Base-by-base conservation (phyloP, 2,888 invertebrate genomes). In the Sphaeridia pumilis region DNA sequence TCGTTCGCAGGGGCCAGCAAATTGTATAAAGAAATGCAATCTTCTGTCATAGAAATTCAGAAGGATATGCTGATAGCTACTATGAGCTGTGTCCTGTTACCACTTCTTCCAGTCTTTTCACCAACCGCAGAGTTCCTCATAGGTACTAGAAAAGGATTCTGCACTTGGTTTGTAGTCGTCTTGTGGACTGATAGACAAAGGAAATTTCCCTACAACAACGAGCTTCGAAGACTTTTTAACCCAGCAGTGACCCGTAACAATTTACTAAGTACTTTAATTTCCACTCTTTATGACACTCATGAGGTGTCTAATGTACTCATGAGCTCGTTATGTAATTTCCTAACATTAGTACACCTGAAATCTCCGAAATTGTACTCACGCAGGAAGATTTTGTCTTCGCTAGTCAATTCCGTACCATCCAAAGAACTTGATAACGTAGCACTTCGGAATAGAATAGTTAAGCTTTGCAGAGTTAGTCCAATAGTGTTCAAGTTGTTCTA, bases 391-490 rank as follows among this genome's bases (percentile, higher is more conserved):
- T 24, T 58, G 2, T 46, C 54, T 4, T 42, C 59, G 10, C 38
- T 64, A 25, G 27, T 60, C n/a, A 46, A 52, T 4, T 46, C 46
- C 10, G 54, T 64, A 26, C 64, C 64, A 2, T 48, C 58, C 4
- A 56, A 55, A 22, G 55, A 60, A 38, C 53, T 55, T 49, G 44
- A 55, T 2, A 54, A 57, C 10, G 44, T 52, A 27, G 61, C 59
- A 38, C 57, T 59, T 7, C 47, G 55, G 34, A 46, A 48, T n/a
- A 59, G 56, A 46, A 24, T 60, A 1, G 47, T 49, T 10, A 50
- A 56, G 4, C 42, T 59, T n/a, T 59, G 58, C 36, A 38, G 48
- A 17, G n/a, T 42, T 2, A 64, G 60, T 45, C 45, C 52, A 2
- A 20, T 52, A 5, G 26, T 64, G 4, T 31, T 59, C 2, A 36